Base-by-base conservation (phyloP, 2,113 vertebrate genomes). In the Tricholaema leucomelas region DNA sequence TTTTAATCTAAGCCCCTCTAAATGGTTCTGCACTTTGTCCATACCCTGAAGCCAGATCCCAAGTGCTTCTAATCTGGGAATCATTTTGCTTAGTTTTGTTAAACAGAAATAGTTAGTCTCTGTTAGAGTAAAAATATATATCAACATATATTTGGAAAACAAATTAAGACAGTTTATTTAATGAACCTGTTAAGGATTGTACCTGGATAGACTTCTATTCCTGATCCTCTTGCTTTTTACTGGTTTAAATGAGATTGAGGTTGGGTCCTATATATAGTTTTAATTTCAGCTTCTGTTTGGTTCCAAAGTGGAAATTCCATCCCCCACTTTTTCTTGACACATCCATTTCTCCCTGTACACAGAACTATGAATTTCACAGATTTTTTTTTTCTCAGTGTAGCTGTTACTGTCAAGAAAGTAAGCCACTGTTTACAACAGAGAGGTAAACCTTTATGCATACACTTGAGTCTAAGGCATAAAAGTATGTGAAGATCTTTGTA, bases 51-150 rank as follows among this genome's bases (percentile, higher is more conserved):
- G 56, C 33, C 56, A 38, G 25, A 73, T 67, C 20, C 30, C 36
- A 55, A 55, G 25, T 85, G 50, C 81, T 88, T 87, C 82, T 58
- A 66, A 63, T 59, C 15, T 77, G 46, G 15, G 5, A 46, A 87
- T 88, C 87, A n/a, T 58, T 93, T 89, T 89, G 50, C n/a, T 76
- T 87, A 69, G 44, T 80, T 95, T 94, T 80, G 36, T 89, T 74
- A 82, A 63, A 21, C 66, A 88, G 74, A 88, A 94, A 36, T 72
- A 60, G 19, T 58, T 72, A 56, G 17, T 58, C 11, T 84, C 9
- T 48, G 23, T 59, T 70, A 64, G 55, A 81, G 21, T 72, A 91
- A 84, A 87, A 56, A 84, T 84, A 42, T 10, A 8, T 12, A 27
- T 60, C 72, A 88, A 71, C 66, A 30, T 1, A 1, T 79, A n/a